Evolutionary conservation across 2,888 invertebrate species (phyloP).

Genomic region (Blera fallax): DNA sequence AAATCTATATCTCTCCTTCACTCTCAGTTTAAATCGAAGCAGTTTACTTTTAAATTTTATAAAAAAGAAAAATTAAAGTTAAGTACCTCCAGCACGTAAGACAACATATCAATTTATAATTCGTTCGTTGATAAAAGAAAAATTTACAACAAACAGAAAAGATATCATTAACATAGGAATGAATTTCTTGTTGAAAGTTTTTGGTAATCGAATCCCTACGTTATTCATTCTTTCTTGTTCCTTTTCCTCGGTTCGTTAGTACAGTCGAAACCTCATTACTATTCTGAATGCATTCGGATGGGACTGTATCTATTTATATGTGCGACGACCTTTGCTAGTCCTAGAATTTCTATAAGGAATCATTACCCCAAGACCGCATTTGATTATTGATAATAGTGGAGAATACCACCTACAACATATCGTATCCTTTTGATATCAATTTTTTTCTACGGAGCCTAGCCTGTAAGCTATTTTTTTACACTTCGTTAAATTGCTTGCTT

Average conservation of each 20-base stretch:
- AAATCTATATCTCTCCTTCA: no score
- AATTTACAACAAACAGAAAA: neutral
- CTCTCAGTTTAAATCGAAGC: no score
- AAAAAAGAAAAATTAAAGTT: neutral
- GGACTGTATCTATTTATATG: neutral
- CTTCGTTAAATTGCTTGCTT: no score
- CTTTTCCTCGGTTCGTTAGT: neutral
- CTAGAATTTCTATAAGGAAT: neutral
- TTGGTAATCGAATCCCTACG: slow-evolving; percentile 7
- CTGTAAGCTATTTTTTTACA: no score
- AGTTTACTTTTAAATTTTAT: neutral
- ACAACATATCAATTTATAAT: slow-evolving; percentile 5
- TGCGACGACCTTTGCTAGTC: neutral
- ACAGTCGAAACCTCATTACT: slow-evolving; percentile 11
- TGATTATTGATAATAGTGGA: slow-evolving; percentile 1
- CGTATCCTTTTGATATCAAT: neutral
- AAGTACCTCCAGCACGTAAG: neutral
- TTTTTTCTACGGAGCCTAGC: neutral
- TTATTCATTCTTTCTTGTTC: neutral
- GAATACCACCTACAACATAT: neutral
- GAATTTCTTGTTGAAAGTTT: slow-evolving; percentile 2
- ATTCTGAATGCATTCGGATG: slow-evolving; percentile 17
- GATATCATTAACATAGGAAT: slow-evolving; percentile 20
- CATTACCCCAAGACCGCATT: neutral
- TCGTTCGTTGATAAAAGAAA: slow-evolving; percentile 1